These are phyloP conservation scores for Diprion similis DNA, from an alignment of 1,140 invertebrate genomes.

Conservation along the genomic window DNA sequence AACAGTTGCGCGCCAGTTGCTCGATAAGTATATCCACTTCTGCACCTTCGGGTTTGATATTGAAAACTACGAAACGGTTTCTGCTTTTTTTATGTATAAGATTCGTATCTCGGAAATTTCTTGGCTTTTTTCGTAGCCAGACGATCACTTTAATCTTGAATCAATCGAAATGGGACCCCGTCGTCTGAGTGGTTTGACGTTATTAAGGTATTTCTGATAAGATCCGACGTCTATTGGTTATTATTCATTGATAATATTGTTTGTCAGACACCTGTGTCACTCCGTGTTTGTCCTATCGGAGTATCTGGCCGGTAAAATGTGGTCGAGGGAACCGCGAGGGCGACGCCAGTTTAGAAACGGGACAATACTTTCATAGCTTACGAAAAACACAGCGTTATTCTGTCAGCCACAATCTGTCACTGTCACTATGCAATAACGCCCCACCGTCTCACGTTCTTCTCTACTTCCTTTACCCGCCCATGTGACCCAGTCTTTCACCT, in stretches of 20 bases:
- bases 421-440: slow-evolving; percentile 7
- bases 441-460: too few relatives aligned
- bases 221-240: slow-evolving; percentile 4
- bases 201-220: slow-evolving; percentile 3
- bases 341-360: neutral
- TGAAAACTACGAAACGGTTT: neutral
- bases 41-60: neutral
- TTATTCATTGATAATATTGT: slow-evolving; percentile 8
- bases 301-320: neutral
- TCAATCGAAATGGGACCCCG: neutral
- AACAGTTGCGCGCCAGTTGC: neutral
- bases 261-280: slow-evolving; percentile 2
- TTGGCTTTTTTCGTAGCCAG: too few relatives aligned
- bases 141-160: neutral
- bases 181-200: neutral
- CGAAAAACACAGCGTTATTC: neutral
- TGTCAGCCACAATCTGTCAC: slow-evolving; percentile 1
- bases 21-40: neutral
- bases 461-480: too few relatives aligned
- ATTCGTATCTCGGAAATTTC: neutral
- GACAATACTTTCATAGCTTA: neutral
- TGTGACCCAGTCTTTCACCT: too few relatives aligned
- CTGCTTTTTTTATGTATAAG: neutral
- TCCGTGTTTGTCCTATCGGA: neutral
- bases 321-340: neutral